Conservation (phyloP, 2,113 vertebrate genomes). For the Toxotes jaculatrix region DNA sequence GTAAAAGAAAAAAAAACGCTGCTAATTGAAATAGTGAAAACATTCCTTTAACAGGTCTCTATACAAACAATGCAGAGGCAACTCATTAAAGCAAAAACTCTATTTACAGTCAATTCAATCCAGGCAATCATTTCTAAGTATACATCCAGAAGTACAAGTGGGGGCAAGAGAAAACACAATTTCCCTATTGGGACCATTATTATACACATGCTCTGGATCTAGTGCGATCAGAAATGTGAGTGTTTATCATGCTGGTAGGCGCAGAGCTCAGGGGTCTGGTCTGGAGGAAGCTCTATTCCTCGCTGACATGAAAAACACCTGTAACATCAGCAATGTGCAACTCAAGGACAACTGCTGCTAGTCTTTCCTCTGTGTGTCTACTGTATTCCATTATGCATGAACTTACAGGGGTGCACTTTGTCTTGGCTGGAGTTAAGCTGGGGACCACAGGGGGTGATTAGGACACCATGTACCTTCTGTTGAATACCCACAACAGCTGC, state of each 20-base stretch:
- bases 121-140: conserved; percentile 49
- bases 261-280: conserved; percentile 7
- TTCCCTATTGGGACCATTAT: conserved; percentile 57
- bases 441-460: conserved; percentile 75
- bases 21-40: conserved; percentile 30
- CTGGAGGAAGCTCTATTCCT: conserved; percentile 37
- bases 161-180: conserved; percentile 31
- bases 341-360: conserved; percentile 65
- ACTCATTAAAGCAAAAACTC: conserved; percentile 58
- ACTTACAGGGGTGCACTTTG: conserved; percentile 70
- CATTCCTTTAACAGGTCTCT: conserved; percentile 24
- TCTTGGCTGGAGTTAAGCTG: conserved; percentile 72
- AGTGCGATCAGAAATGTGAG: conserved; percentile 33
- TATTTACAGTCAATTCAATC: conserved; percentile 62
- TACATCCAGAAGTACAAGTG: conserved; percentile 39
- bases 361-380: conserved; percentile 40
- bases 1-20: not conserved
- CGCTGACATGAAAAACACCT: conserved; percentile 48
- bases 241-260: conserved; percentile 62
- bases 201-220: conserved; percentile 54
- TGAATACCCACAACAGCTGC: conserved; percentile 76
- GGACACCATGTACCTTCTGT: conserved; percentile 74
- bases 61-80: conserved; percentile 26
- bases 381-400: conserved; percentile 76
- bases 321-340: conserved; percentile 64